A percentile compares a stretch with the other conserved stretches of the same genome.
Conservation (phyloP, 2,888 invertebrate genomes). For the Helleia helle region DNA sequence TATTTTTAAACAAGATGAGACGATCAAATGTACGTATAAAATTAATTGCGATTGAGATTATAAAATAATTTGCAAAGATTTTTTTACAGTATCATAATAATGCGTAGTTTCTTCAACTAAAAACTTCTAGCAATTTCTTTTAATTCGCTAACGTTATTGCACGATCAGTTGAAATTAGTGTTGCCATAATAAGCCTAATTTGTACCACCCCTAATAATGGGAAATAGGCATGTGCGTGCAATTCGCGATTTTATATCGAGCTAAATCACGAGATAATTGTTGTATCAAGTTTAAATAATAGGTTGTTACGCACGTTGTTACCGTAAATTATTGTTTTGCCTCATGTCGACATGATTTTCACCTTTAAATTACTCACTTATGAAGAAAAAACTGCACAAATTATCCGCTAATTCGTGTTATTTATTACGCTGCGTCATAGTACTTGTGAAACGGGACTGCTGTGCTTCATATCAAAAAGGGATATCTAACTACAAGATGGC, state of each 20-base stretch:
- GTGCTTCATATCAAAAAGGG: too few relatives aligned
- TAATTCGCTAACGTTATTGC: too few relatives aligned
- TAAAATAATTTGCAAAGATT: too few relatives aligned
- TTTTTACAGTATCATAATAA: too few relatives aligned
- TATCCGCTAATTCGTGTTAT: constrained; percentile 6
- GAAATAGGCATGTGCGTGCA: constrained; percentile 18
- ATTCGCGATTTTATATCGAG: constrained; percentile 23
- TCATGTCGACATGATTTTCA: constrained; percentile 25
- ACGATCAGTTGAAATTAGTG: constrained; percentile 5
- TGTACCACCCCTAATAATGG: constrained; percentile 10
- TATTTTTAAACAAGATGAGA: too few relatives aligned
- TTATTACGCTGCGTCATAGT: not conserved
- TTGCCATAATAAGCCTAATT: constrained; percentile 8
- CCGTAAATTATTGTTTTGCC: constrained; percentile 27
- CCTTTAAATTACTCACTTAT: constrained; percentile 18
- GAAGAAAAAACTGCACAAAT: constrained; percentile 5
- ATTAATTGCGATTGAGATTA: too few relatives aligned
- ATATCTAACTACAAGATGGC: too few relatives aligned
- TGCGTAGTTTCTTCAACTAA: too few relatives aligned
- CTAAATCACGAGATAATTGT: constrained; percentile 25
- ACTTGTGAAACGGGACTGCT: too few relatives aligned
- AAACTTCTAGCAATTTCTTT: too few relatives aligned
- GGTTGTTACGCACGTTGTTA: constrained; percentile 7
- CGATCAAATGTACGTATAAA: too few relatives aligned
- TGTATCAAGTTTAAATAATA: constrained; percentile 23